Conservation (phyloP, 2,797 vertebrate genomes). For the Natrix natrix region DNA sequence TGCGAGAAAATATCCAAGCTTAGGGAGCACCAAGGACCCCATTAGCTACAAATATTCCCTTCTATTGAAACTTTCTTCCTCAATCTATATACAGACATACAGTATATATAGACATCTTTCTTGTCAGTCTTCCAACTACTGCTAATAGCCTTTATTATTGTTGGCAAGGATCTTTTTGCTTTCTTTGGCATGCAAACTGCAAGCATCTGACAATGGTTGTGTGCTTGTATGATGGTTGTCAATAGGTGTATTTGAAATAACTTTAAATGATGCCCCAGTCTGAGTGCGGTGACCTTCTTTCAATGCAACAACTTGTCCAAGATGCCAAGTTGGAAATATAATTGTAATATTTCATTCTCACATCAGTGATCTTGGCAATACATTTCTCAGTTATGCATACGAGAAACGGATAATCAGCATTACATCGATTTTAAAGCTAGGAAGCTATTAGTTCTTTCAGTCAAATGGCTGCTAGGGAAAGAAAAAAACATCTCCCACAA, state of each 20-base stretch:
- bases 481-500: background rate
- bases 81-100: constrained; percentile 85
- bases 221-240: constrained; percentile 99
- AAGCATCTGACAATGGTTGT: constrained; percentile 89
- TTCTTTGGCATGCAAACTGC: constrained; percentile 92
- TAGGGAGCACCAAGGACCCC: background rate
- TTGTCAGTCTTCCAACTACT: constrained; percentile 96
- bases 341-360: background rate
- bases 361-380: background rate
- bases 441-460: background rate
- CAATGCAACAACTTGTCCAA: constrained; percentile 98
- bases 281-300: constrained; percentile 97
- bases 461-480: background rate
- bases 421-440: background rate
- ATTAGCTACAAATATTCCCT: background rate
- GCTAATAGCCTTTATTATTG: constrained; percentile 94
- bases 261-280: constrained; percentile 95
- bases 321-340: background rate
- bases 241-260: constrained; percentile 97
- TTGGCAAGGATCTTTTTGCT: constrained; percentile 92
- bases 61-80: constrained; percentile 84
- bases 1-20: background rate
- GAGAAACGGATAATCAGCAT: background rate
- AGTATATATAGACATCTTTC: constrained; percentile 84
- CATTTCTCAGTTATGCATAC: background rate